Evolutionary conservation across 2,797 vertebrate species (phyloP).

Genomic region (Trichosurus vulpecula): DNA sequence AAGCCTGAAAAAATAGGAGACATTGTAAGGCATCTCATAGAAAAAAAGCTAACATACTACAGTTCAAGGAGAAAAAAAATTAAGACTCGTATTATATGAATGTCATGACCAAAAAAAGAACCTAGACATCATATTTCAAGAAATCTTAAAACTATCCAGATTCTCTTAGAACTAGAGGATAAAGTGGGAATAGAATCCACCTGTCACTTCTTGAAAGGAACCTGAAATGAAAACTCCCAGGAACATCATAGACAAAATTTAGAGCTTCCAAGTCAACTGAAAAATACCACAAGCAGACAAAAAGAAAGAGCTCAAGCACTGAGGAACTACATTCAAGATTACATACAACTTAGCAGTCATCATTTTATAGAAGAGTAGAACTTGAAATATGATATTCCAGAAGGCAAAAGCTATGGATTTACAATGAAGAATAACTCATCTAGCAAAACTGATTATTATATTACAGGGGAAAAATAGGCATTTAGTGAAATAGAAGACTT

Average conservation of each 20-base stretch:
- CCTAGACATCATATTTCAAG: not conserved
- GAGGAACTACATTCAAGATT: not conserved
- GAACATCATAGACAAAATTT: not conserved
- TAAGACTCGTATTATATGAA: not conserved
- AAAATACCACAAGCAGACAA: not conserved
- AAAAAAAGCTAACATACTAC: not conserved
- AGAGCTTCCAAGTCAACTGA: not conserved
- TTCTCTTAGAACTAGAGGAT: not conserved
- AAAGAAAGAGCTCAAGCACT: not conserved
- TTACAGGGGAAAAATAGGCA: not conserved
- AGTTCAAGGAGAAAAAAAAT: not conserved
- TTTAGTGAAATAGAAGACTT: not conserved
- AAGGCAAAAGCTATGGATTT: not conserved
- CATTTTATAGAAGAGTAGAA: not conserved
- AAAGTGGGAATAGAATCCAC: not conserved
- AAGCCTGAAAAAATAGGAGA: not conserved
- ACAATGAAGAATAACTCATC: not conserved
- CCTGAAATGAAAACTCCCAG: not conserved
- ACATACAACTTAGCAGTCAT: not conserved
- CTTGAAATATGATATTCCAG: not conserved
- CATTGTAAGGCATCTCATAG: not conserved
- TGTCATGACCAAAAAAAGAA: not conserved
- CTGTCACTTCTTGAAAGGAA: not conserved
- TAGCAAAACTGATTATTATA: not conserved
- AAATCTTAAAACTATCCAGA: not conserved